These are phyloP conservation scores for Coremacera marginata DNA, from an alignment of 2,888 invertebrate genomes.

Conservation along the genomic window DNA sequence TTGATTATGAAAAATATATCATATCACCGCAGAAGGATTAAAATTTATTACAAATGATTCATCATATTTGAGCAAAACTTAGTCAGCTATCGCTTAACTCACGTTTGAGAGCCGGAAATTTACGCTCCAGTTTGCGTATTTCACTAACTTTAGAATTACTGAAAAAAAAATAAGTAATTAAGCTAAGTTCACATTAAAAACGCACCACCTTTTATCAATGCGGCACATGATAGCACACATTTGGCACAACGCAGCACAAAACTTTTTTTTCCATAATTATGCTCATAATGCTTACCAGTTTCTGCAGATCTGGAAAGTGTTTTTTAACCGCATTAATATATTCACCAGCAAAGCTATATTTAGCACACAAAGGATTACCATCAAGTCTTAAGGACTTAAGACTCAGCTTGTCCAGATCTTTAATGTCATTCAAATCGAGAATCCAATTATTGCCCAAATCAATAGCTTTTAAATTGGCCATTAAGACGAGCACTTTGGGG, in stretches of 20 bases:
- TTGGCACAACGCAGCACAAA: no score
- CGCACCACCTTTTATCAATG: no score
- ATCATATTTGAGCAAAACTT: no score
- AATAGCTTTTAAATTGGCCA: conserved; percentile 60
- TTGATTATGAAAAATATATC: neutral
- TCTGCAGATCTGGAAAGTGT: conserved; percentile 58
- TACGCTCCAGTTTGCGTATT: no score
- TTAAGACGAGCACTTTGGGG: conserved; percentile 54
- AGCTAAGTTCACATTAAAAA: no score
- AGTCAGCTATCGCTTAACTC: no score
- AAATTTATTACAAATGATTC: no score
- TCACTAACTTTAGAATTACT: no score
- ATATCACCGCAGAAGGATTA: no score
- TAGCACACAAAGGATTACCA: conserved; percentile 62
- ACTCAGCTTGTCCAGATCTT: conserved; percentile 54
- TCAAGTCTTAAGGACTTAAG: conserved; percentile 59
- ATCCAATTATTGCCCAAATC: conserved; percentile 63
- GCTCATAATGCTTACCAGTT: conserved; percentile 48
- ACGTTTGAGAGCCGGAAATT: no score
- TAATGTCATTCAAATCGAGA: conserved; percentile 54
- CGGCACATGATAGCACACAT: neutral
- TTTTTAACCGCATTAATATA: conserved; percentile 57
- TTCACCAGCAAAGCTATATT: conserved; percentile 58
- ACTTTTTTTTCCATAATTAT: neutral
- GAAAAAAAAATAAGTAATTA: no score